Evolutionary conservation across 1,140 invertebrate species (phyloP).

Genomic region (Papilio aristodemus): DNA sequence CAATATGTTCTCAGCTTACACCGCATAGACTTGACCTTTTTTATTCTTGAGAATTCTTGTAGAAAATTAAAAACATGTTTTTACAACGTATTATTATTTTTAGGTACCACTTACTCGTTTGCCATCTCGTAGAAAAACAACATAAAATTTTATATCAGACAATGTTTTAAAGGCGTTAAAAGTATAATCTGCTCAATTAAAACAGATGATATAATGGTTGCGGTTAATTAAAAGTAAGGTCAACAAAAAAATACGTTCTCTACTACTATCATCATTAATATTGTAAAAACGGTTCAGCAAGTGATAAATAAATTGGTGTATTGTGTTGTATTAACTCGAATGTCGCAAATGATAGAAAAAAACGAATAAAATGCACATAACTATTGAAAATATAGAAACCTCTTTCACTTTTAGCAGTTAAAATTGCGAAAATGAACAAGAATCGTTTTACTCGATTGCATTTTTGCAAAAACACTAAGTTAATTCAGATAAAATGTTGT

Average conservation of each 20-base stretch:
- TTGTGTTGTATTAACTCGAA: constrained; percentile 12
- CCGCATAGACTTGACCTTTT: neutral
- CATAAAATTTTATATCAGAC: no score
- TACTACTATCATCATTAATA: no score
- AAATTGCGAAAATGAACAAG: constrained; percentile 5
- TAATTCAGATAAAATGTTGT: constrained; percentile 10
- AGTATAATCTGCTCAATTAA: no score
- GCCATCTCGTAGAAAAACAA: no score
- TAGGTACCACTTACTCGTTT: no score
- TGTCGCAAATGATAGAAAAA: constrained; percentile 3
- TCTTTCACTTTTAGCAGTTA: constrained; percentile 13
- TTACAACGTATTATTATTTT: no score
- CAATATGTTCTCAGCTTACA: neutral
- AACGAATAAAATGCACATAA: constrained; percentile 12
- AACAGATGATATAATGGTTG: no score
- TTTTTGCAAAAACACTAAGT: neutral
- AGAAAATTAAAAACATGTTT: no score
- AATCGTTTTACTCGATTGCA: neutral
- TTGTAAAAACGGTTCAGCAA: neutral
- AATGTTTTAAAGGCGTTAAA: no score
- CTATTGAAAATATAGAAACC: neutral
- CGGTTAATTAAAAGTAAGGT: no score
- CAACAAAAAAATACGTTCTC: no score
- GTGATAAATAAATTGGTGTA: neutral
- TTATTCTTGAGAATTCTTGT: no score